These are phyloP conservation scores for Dryoscopus gambensis DNA, from an alignment of 2,113 vertebrate species.

Conservation along the genomic window DNA sequence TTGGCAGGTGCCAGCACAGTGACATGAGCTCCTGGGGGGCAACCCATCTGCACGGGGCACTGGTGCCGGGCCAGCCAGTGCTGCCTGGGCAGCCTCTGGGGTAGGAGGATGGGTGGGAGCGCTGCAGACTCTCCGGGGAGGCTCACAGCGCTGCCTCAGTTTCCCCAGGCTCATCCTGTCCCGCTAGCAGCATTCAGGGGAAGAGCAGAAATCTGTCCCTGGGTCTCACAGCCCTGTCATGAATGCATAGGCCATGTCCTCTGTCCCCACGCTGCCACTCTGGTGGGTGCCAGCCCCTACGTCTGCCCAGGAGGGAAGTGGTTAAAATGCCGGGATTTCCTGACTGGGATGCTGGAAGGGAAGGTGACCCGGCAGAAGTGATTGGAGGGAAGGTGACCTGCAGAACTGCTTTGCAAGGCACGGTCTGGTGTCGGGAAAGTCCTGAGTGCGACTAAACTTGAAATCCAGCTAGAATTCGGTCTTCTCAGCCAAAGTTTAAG, in stretches of 20 bases:
- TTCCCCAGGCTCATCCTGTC: not conserved
- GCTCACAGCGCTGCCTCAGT: not conserved
- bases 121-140: not conserved
- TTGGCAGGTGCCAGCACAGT: not conserved
- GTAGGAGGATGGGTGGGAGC: accelerated
- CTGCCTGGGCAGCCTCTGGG: not conserved
- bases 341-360: not conserved
- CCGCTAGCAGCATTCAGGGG: accelerated
- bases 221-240: not conserved
- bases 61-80: not conserved
- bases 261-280: not conserved
- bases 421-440: not conserved
- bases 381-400: not conserved
- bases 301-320: not conserved
- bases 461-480: not conserved
- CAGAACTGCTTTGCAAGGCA: not conserved
- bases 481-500: not conserved
- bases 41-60: not conserved
- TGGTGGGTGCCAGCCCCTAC: not conserved
- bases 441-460: not conserved
- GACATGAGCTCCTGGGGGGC: not conserved
- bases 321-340: not conserved
- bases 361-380: not conserved
- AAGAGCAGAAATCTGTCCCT: not conserved
- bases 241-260: accelerated